Evolutionary conservation across 2,797 vertebrate species (phyloP).

Genomic region (Cetoscarus ocellatus): DNA sequence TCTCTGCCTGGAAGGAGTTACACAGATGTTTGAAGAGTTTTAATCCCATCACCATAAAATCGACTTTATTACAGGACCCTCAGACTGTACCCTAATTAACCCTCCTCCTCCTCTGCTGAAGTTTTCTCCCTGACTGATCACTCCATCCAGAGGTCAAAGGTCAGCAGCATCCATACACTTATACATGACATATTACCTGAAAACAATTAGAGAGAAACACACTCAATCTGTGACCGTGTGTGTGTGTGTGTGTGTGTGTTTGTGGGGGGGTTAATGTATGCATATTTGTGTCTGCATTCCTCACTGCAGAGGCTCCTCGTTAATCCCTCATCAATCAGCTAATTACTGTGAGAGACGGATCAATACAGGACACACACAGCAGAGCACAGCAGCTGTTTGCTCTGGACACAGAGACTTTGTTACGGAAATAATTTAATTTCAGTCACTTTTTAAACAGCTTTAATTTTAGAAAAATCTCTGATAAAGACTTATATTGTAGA

Average conservation of each 20-base stretch:
- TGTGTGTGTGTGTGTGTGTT: slow-evolving; percentile 2
- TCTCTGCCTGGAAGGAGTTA: too few relatives aligned
- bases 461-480: too few relatives aligned
- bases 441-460: too few relatives aligned
- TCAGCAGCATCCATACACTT: slow-evolving; percentile 44
- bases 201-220: slow-evolving; percentile 37
- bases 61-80: neutral
- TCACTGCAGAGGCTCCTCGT: slow-evolving; percentile 12
- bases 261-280: slow-evolving; percentile 7
- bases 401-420: too few relatives aligned
- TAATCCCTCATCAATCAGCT: slow-evolving; percentile 40
- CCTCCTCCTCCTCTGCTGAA: slow-evolving; percentile 1
- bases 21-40: too few relatives aligned
- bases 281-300: slow-evolving; percentile 29
- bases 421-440: too few relatives aligned
- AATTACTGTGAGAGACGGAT: slow-evolving; percentile 35
- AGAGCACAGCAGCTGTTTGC: neutral
- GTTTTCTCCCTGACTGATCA: slow-evolving; percentile 60
- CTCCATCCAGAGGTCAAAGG: slow-evolving; percentile 51
- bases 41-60: too few relatives aligned
- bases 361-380: slow-evolving; percentile 9
- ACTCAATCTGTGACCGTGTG: slow-evolving; percentile 26
- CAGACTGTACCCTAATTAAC: neutral
- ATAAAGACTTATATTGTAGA: too few relatives aligned
- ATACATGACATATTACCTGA: slow-evolving; percentile 62